Base-by-base conservation (phyloP, 2,113 vertebrate genomes). In the Seriola dumerili region DNA sequence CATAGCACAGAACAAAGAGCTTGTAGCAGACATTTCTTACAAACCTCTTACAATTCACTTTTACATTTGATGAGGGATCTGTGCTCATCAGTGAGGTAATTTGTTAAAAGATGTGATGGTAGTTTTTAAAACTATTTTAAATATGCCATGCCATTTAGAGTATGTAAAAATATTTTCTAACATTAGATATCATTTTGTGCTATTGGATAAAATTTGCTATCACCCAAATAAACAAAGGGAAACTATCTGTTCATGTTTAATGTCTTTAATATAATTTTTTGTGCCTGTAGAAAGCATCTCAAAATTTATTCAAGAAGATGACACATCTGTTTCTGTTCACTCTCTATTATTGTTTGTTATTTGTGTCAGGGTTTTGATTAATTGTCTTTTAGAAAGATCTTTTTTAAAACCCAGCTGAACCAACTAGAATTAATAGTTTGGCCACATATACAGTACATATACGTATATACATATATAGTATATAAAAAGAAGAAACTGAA, bases 211-310 rank as follows among this genome's bases (percentile, higher is more conserved):
- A 81, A 64, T 68, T 61, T 71, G 64, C 36, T 76, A 69, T 65
- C 68, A 62, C 62, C 44, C 52, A 87, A 90, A 88, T 86, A 86
- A 86, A 86, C n/a, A 72, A 85, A 78, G 25, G 65, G 29, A 80
- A 88, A 69, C 29, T 21, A 70, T 65, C 1, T 42, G 14, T n/a
- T 11, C 17, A 16, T 40, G 54, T 69, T 42, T 52, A 32, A 32
- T 63, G 61, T 87, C 23, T 76, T 66, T 25, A 44, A 54, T 73
- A 4, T 3, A 2, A 16, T 32, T 32, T 32, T 7, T 46, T 54
- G 21, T 50, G 10, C 1, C 7, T 40, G 4, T 16, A 16, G 7
- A 46, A 42, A 13, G 14, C n/a, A 48, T 48, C 38, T 23, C 25
- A 59, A 12, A 76, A 44, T 38, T 7, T 19, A 16, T n/a, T 17